Evolutionary conservation across 2,797 vertebrate species (phyloP).

Genomic region (Acanthornis magna): DNA sequence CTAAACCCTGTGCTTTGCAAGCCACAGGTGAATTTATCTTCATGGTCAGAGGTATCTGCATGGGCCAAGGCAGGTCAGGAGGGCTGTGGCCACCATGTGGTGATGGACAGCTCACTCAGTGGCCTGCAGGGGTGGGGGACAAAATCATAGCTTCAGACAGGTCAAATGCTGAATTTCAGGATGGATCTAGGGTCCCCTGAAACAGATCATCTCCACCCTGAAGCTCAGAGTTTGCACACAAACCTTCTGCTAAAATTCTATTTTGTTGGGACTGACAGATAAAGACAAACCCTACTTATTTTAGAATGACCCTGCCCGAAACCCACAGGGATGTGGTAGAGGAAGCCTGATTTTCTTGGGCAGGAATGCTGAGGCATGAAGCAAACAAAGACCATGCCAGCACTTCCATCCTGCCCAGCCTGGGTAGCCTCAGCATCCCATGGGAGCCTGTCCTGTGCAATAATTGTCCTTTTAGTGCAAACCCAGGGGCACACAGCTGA

Average conservation of each 20-base stretch:
- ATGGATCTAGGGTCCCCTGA: neutral
- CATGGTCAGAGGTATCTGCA: neutral
- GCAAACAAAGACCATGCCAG: neutral
- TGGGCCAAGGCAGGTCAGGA: neutral
- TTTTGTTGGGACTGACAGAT: neutral
- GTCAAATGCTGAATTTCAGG: neutral
- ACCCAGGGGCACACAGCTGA: neutral
- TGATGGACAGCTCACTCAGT: neutral
- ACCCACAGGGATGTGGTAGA: neutral
- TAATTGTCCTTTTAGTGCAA: neutral
- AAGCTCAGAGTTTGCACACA: neutral
- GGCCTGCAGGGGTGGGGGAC: neutral
- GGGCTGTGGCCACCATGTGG: neutral
- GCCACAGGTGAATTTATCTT: neutral
- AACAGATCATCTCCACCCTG: neutral
- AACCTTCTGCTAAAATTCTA: neutral
- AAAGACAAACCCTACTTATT: neutral
- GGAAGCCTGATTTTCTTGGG: neutral
- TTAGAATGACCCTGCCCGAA: neutral
- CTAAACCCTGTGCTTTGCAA: neutral
- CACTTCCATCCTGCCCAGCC: neutral
- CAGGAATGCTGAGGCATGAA: neutral
- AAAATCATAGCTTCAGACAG: neutral
- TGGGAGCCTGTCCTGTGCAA: fast-evolving
- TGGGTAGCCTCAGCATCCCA: neutral